A percentile compares a stretch with the other conserved stretches of the same genome.
Conservation (phyloP, 2,113 vertebrate species). For the Nibea albiflora region DNA sequence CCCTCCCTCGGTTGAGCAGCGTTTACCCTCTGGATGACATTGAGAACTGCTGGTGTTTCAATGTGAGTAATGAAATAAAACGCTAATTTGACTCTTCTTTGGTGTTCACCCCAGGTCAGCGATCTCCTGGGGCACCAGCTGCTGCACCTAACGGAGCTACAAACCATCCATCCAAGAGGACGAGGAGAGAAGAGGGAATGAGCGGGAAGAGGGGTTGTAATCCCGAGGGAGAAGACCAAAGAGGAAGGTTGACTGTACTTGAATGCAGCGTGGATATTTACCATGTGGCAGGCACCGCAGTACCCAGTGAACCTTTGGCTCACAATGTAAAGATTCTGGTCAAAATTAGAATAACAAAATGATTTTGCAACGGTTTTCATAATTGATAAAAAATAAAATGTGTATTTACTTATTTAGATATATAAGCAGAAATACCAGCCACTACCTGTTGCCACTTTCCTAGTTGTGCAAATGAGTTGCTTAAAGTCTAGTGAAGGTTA, state of each 20-base stretch:
- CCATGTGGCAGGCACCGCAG: background rate
- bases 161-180: conserved; percentile 36
- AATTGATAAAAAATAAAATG: too few species aligned
- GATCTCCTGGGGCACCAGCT: conserved; percentile 59
- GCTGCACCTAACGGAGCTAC: conserved; percentile 37
- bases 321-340: background rate
- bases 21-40: conserved; percentile 73
- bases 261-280: conserved; percentile 4
- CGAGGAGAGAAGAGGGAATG: background rate
- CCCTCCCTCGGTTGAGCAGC: conserved; percentile 13
- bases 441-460: background rate
- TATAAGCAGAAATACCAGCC: background rate
- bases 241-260: conserved; percentile 17
- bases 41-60: conserved; percentile 59
- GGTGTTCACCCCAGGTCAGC: conserved; percentile 66
- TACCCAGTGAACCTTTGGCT: background rate
- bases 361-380: background rate
- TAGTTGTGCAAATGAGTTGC: background rate
- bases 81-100: conserved; percentile 70
- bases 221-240: background rate
- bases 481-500: background rate
- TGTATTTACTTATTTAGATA: too few species aligned
- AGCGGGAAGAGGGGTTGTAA: background rate
- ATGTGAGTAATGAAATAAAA: conserved; percentile 75
- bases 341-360: background rate